Base-by-base conservation (phyloP, 92 coral and sea anemone species). In the Porites rus region DNA sequence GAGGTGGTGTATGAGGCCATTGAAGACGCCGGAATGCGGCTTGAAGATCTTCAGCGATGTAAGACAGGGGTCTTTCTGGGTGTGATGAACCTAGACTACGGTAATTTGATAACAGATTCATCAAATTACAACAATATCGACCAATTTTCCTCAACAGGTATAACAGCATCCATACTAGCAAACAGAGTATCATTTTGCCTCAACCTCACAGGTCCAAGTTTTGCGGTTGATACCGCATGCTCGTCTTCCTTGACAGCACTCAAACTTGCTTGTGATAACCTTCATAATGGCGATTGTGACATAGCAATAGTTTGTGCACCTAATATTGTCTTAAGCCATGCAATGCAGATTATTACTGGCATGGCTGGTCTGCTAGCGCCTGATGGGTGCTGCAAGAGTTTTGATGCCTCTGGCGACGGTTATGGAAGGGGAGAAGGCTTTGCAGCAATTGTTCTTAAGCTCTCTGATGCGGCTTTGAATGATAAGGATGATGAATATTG, bases 391-490 rank as follows among this genome's bases (percentile, higher is more conserved):
- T 94, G 98, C 65, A 96, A 96, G 71, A 86, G 96, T 52, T 96
- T 94, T 75, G 96, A 96, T 73, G 91, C 90, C 50, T 91, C 92
- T 16, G 98, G 96, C 3, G 98, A 96, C 73, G 98, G 98, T 4
- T 96, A 96, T 65, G 98, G 98, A 19, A 79, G 98, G 10, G 98
- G 98, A 21, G 98, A 96, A 79, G 98, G 98, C 21, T 87, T 94
- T 28, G 98, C 95, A 60, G 98, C 95, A 17, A 93, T 96, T 7
- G 70, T 94, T 50, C 80, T 96, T 2, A 96, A 96, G 72, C 86
- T 84, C 14, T 90, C 95, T 5, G 60, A 71, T 10, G 74, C 82
- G 21, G 85, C 96, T 8, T 28, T 81, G 10, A 66, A 76, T 18
- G 95, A 94, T 79, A 56, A 77, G 18, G 96, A 96, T 78, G 95